Evolutionary conservation across 2,888 invertebrate species (phyloP).

Genomic region (Lordiphosa fenestrarum): DNA sequence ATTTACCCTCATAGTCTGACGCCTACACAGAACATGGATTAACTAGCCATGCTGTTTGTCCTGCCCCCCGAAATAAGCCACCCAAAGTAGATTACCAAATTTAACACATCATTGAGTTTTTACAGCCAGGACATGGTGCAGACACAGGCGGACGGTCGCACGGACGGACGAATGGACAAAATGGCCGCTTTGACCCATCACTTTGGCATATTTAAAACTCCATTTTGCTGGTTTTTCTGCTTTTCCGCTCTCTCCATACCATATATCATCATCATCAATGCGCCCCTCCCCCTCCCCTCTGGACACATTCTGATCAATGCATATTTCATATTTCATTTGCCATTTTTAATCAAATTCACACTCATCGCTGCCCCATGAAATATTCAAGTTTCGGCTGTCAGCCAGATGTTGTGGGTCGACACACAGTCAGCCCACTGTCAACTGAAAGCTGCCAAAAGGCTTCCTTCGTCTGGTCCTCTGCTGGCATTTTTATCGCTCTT

Average conservation of each 20-base stretch:
- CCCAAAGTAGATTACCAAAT: slow-evolving; percentile 56
- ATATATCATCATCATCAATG: background rate
- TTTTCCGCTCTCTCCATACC: slow-evolving; percentile 1
- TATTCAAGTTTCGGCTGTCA: slow-evolving; percentile 40
- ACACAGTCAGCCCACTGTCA: slow-evolving; percentile 39
- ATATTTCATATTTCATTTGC: slow-evolving; percentile 39
- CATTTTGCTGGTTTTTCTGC: slow-evolving; percentile 19
- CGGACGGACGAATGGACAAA: background rate
- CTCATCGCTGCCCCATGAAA: slow-evolving; percentile 43
- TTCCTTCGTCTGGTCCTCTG: slow-evolving; percentile 24
- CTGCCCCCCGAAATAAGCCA: slow-evolving; percentile 16
- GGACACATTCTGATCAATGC: slow-evolving; percentile 6
- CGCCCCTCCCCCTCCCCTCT: background rate
- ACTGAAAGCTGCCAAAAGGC: slow-evolving; percentile 11
- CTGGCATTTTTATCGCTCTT: slow-evolving; percentile 41
- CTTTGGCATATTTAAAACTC: slow-evolving; percentile 31
- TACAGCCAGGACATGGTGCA: slow-evolving; percentile 28
- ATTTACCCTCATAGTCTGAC: slow-evolving; percentile 34
- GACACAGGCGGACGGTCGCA: slow-evolving; percentile 7
- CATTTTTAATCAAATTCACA: slow-evolving; percentile 38
- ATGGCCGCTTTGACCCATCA: slow-evolving; percentile 22
- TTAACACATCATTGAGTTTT: slow-evolving; percentile 66
- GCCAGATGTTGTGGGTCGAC: slow-evolving; percentile 26
- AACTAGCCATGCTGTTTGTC: slow-evolving; percentile 45
- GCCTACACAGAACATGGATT: slow-evolving; percentile 47